phyloP scores from a whole-genome alignment of 2,888 invertebrate genomes.

The Diloba caeruleocephala region DNA sequence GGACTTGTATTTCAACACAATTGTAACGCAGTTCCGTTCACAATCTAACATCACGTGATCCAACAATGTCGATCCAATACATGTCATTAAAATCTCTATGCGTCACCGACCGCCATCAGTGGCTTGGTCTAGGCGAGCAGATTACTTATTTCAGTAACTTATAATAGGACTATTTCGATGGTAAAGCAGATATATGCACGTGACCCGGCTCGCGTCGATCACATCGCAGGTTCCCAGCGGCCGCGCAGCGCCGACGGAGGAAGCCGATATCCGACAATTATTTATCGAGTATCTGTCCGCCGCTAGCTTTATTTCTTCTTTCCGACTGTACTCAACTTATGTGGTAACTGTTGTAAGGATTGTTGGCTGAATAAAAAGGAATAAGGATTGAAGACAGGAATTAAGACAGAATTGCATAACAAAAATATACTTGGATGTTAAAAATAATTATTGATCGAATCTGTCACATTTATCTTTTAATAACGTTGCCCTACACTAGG shows the following conservation, averaged over 20 bases:
- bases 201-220: constrained; percentile 64
- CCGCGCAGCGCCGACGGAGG: constrained; percentile 62
- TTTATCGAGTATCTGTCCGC: constrained; percentile 62
- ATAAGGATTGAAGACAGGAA: not conserved
- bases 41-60: too few relatives aligned
- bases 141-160: not conserved
- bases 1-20: too few relatives aligned
- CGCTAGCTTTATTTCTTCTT: constrained; percentile 64
- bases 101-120: too few relatives aligned
- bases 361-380: constrained; percentile 12
- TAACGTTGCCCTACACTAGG: too few relatives aligned
- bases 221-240: constrained; percentile 62
- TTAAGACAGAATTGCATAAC: not conserved
- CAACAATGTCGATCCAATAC: too few relatives aligned
- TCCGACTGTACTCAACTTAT: constrained; percentile 42
- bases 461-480: too few relatives aligned
- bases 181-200: constrained; percentile 17
- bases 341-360: constrained; percentile 34
- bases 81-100: too few relatives aligned
- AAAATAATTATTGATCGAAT: too few relatives aligned
- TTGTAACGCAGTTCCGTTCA: too few relatives aligned
- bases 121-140: too few relatives aligned
- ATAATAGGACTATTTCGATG: constrained; percentile 11
- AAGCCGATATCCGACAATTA: constrained; percentile 71
- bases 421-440: too few relatives aligned